phyloP scores from a whole-genome alignment of 2,797 vertebrate species.

The Silurus aristotelis region DNA sequence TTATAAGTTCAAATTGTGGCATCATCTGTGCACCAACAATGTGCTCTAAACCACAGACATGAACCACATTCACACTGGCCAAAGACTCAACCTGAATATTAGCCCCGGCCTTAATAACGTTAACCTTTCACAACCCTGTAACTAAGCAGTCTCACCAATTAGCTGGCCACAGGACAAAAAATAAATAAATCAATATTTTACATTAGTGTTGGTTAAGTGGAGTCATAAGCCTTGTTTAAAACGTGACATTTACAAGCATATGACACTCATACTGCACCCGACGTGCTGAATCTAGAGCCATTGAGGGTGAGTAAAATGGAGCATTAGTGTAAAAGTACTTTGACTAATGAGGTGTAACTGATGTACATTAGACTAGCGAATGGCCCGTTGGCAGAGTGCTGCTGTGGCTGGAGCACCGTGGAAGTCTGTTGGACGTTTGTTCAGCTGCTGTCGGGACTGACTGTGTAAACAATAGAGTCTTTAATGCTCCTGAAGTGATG shows the following conservation, averaged over 20 bases:
- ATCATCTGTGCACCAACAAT: neutral
- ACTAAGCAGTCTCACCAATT: conserved; percentile 29
- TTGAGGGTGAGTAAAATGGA: conserved; percentile 11
- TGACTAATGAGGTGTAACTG: conserved; percentile 65
- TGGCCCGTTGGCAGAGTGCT: conserved; percentile 23
- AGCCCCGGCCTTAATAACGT: conserved; percentile 13
- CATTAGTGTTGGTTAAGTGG: conserved; percentile 38
- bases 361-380: conserved; percentile 46
- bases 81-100: neutral
- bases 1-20: conserved; percentile 17
- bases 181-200: conserved; percentile 38
- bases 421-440: conserved; percentile 55
- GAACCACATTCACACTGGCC: neutral
- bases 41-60: neutral
- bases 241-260: conserved; percentile 30
- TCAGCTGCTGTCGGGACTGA: conserved; percentile 65
- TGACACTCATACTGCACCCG: conserved; percentile 1
- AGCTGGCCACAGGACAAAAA: neutral
- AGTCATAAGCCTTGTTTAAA: conserved; percentile 21
- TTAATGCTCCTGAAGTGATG: conserved; percentile 64
- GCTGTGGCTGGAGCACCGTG: conserved; percentile 17
- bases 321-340: conserved; percentile 58
- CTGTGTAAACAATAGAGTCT: conserved; percentile 53
- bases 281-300: conserved; percentile 6
- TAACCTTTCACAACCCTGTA: conserved; percentile 35